Percentiles rank a stretch among this genome's conserved stretches.
phyloP scores from a whole-genome alignment of 2,113 vertebrate species.

The Sialia sialis region DNA sequence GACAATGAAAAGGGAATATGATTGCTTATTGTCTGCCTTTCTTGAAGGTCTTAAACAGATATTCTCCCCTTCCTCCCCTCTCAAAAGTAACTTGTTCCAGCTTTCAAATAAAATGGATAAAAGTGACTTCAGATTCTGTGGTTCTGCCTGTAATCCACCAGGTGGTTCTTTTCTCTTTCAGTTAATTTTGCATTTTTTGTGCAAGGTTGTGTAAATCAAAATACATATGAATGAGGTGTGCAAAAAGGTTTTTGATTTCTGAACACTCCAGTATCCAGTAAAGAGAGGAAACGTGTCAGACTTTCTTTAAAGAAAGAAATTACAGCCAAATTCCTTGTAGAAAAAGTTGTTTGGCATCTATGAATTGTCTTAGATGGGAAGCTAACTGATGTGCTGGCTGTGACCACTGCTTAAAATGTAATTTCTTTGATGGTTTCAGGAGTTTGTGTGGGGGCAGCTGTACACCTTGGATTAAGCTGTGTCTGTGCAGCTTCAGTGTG shows the following conservation, averaged over 20 bases:
- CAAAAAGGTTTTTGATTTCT: neutral
- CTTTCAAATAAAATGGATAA: neutral
- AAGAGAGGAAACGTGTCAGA: neutral
- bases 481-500: neutral
- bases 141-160: neutral
- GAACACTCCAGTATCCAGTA: neutral
- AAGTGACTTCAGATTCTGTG: neutral
- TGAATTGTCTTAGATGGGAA: neutral
- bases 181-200: neutral
- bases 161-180: neutral
- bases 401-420: neutral
- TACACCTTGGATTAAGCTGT: neutral
- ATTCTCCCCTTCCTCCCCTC: neutral
- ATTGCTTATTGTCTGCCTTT: neutral
- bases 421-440: neutral
- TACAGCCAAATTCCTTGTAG: neutral
- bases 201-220: neutral
- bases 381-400: neutral
- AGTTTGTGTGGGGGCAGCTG: neutral
- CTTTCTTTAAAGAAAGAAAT: neutral
- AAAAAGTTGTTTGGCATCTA: neutral
- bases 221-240: accelerated
- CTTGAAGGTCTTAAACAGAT: neutral
- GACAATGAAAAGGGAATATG: neutral
- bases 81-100: neutral